Conservation (phyloP, 2,888 invertebrate species). For the Drosophila kuntzei region DNA sequence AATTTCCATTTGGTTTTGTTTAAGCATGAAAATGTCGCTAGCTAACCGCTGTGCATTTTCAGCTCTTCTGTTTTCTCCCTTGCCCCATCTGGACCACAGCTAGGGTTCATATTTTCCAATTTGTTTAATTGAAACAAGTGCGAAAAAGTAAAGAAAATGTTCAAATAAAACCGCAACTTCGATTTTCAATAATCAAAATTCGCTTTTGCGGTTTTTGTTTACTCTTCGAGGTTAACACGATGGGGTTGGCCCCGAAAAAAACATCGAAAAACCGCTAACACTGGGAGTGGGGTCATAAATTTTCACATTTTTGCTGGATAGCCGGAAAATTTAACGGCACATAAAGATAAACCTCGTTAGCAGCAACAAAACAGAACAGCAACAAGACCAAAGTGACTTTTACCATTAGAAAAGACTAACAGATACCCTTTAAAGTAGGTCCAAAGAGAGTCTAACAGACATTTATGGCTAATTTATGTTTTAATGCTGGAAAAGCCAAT, state of each 20-base stretch:
- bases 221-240: constrained; percentile 13
- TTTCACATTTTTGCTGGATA: constrained; percentile 52
- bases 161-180: constrained; percentile 61
- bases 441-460: no score
- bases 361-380: constrained; percentile 36
- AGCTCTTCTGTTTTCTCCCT: constrained; percentile 17
- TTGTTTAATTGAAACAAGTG: constrained; percentile 81
- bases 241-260: constrained; percentile 4
- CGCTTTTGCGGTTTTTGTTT: constrained; percentile 53
- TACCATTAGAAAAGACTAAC: neutral
- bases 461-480: no score
- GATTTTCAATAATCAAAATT: constrained; percentile 73
- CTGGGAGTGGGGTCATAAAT: constrained; percentile 49
- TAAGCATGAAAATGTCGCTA: constrained; percentile 39
- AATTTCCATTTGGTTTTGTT: constrained; percentile 69
- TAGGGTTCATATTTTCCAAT: constrained; percentile 78
- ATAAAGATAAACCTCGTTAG: constrained; percentile 67
- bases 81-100: constrained; percentile 31
- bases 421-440: constrained; percentile 1
- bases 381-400: neutral
- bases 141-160: constrained; percentile 50
- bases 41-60: constrained; percentile 57
- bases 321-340: constrained; percentile 65
- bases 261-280: constrained; percentile 34
- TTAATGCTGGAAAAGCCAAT: no score